These are phyloP conservation scores for Venustaconcha ellipsiformis DNA, from an alignment of 1,140 invertebrate species.

Conservation along the genomic window DNA sequence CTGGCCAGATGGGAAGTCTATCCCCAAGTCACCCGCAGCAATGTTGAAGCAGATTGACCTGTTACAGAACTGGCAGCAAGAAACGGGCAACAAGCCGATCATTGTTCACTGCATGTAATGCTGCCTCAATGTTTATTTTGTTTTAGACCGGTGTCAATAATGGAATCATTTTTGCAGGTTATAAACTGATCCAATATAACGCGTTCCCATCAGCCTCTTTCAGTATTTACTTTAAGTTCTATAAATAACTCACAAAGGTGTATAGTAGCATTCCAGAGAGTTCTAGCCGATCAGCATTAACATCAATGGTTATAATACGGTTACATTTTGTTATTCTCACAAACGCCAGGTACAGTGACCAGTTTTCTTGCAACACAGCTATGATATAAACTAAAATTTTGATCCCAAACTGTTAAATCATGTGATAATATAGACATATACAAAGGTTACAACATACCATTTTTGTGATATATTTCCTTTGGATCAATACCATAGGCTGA, in stretches of 20 bases:
- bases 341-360: no score
- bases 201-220: not conserved
- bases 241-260: not conserved
- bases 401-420: no score
- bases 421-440: no score
- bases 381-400: no score
- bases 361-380: no score
- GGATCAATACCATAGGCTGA: no score
- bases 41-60: conserved; percentile 24
- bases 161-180: not conserved
- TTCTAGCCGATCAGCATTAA: not conserved
- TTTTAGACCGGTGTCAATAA: not conserved
- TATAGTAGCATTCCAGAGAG: not conserved
- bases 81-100: conserved; percentile 9
- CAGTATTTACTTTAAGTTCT: not conserved
- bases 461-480: no score
- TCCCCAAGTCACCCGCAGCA: not conserved
- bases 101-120: conserved; percentile 32
- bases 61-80: conserved; percentile 4
- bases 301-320: no score
- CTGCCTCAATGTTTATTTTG: no score
- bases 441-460: no score
- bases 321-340: no score
- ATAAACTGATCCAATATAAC: not conserved
- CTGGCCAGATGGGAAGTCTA: conserved; percentile 9